Evolutionary conservation across 2,113 vertebrate genomes (phyloP), one percentile per base, ranked within the genome.

Genomic region (Willisornis vidua): DNA sequence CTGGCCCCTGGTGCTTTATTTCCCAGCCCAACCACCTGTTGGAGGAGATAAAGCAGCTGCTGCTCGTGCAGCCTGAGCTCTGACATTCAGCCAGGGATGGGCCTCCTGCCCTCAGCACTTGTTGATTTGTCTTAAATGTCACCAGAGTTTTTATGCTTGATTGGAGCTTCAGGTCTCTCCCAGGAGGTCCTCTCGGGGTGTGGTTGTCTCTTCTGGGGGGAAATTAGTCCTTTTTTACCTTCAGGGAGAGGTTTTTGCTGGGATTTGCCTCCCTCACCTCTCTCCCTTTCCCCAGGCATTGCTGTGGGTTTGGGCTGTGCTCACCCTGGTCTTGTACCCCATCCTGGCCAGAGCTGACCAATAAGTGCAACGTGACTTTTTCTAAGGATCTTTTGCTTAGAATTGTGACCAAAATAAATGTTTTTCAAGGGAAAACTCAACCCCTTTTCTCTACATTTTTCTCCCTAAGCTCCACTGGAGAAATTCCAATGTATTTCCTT

Each of bases 121-220:
- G 97, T 98, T 98, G 98, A 98, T 98, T 98, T 97, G 97, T 97
- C 96, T 97, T 97, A 98, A 98, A 98, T 98, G 98, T 98, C 98
- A 98, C 93, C 77, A 89, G 94, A 96, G 97, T 88, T 98, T 97
- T 97, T 90, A 83, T 97, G 95, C 96, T 96, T 70, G 52, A 91
- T 97, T 98, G 93, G 96, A 76, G 95, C 93, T 92, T 9, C 1
- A 0, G 2, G n/a, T 54, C 76, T 82, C n/a, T 78, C 49, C 93
- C 41, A 3, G 6, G 0, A 19, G 70, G 66, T 9, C 59, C 61
- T 54, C 23, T 22, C 45, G 62, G 70, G 3, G 6, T 6, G n/a
- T 8, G 14, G 46, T 17, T 41, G 45, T 39, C n/a, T 51, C 23
- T 76, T 62, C 19, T 63, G 37, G 25, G 43, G 41, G 41, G 28